These are phyloP conservation scores for Pheucticus melanocephalus DNA, from an alignment of 2,113 vertebrate genomes.

Conservation along the genomic window DNA sequence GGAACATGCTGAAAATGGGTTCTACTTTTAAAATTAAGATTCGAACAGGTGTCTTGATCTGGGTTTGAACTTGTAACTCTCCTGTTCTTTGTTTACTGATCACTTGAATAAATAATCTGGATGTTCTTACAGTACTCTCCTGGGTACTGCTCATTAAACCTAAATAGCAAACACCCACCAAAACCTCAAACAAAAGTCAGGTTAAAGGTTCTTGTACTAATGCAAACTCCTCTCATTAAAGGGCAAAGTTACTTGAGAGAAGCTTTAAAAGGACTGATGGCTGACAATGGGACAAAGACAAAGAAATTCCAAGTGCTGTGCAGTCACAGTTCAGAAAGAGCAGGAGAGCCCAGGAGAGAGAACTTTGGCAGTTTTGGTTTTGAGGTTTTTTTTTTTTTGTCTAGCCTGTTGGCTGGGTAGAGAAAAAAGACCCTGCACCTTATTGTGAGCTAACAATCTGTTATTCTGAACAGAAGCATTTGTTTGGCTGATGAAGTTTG, in stretches of 20 bases:
- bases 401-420: not conserved
- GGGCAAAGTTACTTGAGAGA: not conserved
- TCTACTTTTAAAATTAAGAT: not conserved
- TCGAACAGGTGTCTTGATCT: not conserved
- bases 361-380: not conserved
- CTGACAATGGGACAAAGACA: not conserved
- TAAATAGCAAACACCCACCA: not conserved
- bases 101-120: not conserved
- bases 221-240: not conserved
- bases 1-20: not conserved
- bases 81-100: not conserved
- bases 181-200: not conserved
- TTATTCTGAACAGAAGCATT: not conserved
- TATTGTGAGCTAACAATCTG: not conserved
- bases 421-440: not conserved
- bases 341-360: not conserved
- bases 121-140: not conserved
- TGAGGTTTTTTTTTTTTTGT: not conserved
- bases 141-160: not conserved
- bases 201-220: not conserved
- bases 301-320: not conserved
- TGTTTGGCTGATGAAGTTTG: not conserved
- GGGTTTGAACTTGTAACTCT: not conserved
- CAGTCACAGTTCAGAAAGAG: not conserved
- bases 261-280: not conserved